Evolutionary conservation across 2,113 vertebrate species (phyloP).

Genomic region (Clarias magur): DNA sequence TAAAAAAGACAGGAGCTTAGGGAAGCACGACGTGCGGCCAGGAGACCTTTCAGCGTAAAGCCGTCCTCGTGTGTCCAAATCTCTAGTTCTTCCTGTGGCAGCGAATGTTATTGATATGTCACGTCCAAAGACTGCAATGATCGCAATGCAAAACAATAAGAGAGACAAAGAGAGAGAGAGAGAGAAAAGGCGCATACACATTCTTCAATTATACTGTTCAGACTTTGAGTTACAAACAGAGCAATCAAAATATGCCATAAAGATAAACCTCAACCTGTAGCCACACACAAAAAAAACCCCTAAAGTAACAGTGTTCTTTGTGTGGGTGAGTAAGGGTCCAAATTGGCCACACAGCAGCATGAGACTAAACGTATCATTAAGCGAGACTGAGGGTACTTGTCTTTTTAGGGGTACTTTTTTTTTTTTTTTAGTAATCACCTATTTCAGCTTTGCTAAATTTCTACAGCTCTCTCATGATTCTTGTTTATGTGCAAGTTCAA

Average conservation of each 20-base stretch:
- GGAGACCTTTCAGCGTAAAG: conserved; percentile 49
- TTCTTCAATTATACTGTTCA: conserved; percentile 71
- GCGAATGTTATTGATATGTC: conserved; percentile 79
- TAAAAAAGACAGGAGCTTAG: conserved; percentile 64
- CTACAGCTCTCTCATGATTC: conserved; percentile 26
- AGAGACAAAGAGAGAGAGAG: background rate
- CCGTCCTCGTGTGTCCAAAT: conserved; percentile 69
- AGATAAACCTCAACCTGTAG: conserved; percentile 20
- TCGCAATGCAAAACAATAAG: conserved; percentile 57
- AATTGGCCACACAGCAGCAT: conserved; percentile 52
- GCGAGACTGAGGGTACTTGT: conserved; percentile 34
- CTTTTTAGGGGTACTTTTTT: conserved; percentile 23
- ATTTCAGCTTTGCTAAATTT: conserved; percentile 34
- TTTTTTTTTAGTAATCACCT: conserved; percentile 41
- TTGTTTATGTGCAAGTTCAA: conserved; percentile 30
- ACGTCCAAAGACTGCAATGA: conserved; percentile 68
- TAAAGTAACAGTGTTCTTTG: conserved; percentile 47
- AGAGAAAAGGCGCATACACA: conserved; percentile 62
- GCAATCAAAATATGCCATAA: conserved; percentile 68
- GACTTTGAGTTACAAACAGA: conserved; percentile 68
- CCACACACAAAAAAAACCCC: conserved; percentile 45
- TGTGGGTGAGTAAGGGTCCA: conserved; percentile 41
- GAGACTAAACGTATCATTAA: conserved; percentile 57
- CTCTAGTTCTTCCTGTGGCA: conserved; percentile 68
- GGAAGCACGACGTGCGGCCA: conserved; percentile 43